Conservation (phyloP, 2,888 invertebrate species). For the Epinotia nisella region DNA sequence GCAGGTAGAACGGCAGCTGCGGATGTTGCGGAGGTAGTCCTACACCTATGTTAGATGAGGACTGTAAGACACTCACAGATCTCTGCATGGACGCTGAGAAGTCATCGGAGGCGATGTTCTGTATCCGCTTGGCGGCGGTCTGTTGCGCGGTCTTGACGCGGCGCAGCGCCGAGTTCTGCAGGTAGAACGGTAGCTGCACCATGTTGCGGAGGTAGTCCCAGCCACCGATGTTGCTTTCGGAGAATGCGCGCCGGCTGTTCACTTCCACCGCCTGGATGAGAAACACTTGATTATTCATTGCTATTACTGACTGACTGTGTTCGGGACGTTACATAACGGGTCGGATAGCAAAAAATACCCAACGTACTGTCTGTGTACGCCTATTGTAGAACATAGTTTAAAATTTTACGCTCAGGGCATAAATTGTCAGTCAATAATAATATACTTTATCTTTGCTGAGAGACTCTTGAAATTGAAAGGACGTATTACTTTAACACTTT, state of each 20-base stretch:
- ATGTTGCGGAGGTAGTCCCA: conserved; percentile 97
- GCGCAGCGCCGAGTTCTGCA: conserved; percentile 97
- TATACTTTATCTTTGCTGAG: too few species aligned
- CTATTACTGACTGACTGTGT: too few species aligned
- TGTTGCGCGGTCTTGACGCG: conserved; percentile 95
- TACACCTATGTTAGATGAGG: too few species aligned
- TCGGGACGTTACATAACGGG: neutral
- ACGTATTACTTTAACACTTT: neutral
- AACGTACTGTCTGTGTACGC: too few species aligned
- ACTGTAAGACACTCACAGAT: conserved; percentile 66
- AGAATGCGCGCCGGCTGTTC: conserved; percentile 93
- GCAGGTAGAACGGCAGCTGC: neutral
- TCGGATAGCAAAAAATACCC: neutral
- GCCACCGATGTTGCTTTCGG: conserved; percentile 96
- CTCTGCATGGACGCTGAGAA: conserved; percentile 78
- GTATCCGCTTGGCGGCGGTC: conserved; percentile 85
- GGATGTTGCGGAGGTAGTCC: neutral
- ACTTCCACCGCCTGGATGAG: conserved; percentile 91
- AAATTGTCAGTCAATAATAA: too few species aligned
- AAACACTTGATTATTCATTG: neutral
- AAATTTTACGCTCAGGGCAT: too few species aligned
- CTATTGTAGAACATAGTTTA: too few species aligned
- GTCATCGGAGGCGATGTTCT: conserved; percentile 83
- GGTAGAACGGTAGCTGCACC: conserved; percentile 98
- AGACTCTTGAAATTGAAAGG: too few species aligned